These are phyloP conservation scores for Philonicus albiceps DNA, from an alignment of 2,888 invertebrate genomes.

Conservation along the genomic window DNA sequence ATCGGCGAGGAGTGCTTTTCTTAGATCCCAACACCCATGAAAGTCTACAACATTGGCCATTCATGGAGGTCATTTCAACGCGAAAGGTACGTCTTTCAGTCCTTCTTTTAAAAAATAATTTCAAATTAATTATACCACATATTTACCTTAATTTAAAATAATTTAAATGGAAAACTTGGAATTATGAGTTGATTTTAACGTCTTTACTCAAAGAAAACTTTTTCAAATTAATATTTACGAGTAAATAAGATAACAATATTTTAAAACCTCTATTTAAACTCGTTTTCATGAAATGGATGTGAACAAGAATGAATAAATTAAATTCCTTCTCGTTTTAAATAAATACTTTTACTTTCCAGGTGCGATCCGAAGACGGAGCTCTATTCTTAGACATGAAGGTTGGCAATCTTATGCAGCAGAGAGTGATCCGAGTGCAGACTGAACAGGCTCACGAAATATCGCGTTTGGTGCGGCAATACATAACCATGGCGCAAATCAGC, in stretches of 20 bases:
- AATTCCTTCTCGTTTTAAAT: too few relatives aligned
- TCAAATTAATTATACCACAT: too few relatives aligned
- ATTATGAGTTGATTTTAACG: too few relatives aligned
- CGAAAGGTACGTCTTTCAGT: slow-evolving; percentile 72
- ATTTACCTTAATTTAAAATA: too few relatives aligned
- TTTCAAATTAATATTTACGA: too few relatives aligned
- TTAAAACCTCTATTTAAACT: too few relatives aligned
- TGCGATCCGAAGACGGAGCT: slow-evolving; percentile 88
- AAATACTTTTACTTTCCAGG: slow-evolving; percentile 59
- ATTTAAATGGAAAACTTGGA: too few relatives aligned
- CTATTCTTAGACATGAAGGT: slow-evolving; percentile 96
- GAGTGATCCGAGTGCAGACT: slow-evolving; percentile 93
- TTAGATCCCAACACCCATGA: slow-evolving; percentile 92
- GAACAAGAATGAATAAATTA: too few relatives aligned
- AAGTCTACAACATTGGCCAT: slow-evolving; percentile 91
- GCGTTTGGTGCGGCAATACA: slow-evolving; percentile 94
- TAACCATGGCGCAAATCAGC: slow-evolving; percentile 81
- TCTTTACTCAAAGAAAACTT: too few relatives aligned
- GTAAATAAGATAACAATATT: too few relatives aligned
- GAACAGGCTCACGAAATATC: slow-evolving; percentile 98
- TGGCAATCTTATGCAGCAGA: slow-evolving; percentile 94
- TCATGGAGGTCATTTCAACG: slow-evolving; percentile 94
- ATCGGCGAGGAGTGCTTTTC: slow-evolving; percentile 92
- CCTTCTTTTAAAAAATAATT: too few relatives aligned
- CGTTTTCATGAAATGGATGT: too few relatives aligned